phyloP scores from a whole-genome alignment of 2,888 invertebrate species.

The Torymus aiolomorphi region DNA sequence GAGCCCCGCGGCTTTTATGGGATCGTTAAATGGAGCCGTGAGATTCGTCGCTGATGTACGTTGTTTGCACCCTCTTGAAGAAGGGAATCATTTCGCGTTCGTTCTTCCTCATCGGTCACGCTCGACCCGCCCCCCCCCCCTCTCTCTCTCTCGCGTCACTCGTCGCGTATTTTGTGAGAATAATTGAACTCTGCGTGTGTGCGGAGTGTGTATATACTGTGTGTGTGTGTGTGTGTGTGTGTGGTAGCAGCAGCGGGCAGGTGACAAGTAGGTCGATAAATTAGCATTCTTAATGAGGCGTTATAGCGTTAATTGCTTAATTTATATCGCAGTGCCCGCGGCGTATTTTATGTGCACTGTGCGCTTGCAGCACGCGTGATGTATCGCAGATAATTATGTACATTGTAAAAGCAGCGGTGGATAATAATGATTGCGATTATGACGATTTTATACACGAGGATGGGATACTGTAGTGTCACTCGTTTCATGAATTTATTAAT shows the following conservation, averaged over 20 bases:
- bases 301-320: constrained; percentile 66
- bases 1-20: constrained; percentile 29
- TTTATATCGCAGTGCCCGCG: constrained; percentile 59
- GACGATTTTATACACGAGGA: too few relatives aligned
- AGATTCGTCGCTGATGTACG: neutral
- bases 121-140: too few relatives aligned
- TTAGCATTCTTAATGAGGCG: constrained; percentile 67
- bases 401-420: neutral
- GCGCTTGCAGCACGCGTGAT: too few relatives aligned
- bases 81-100: too few relatives aligned
- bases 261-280: constrained; percentile 65
- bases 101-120: constrained; percentile 10
- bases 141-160: too few relatives aligned
- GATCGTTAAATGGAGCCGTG: constrained; percentile 36
- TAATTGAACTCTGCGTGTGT: too few relatives aligned
- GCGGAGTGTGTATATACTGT: too few relatives aligned
- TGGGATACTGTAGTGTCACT: too few relatives aligned
- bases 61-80: too few relatives aligned
- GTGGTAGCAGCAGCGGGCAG: neutral
- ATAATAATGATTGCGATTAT: too few relatives aligned
- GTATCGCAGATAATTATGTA: neutral
- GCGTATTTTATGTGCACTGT: neutral
- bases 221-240: neutral
- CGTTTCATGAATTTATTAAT: too few relatives aligned
- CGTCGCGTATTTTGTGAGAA: too few relatives aligned